phyloP scores from a whole-genome alignment of 2,888 invertebrate species.

The Mallateleia sp. region DNA sequence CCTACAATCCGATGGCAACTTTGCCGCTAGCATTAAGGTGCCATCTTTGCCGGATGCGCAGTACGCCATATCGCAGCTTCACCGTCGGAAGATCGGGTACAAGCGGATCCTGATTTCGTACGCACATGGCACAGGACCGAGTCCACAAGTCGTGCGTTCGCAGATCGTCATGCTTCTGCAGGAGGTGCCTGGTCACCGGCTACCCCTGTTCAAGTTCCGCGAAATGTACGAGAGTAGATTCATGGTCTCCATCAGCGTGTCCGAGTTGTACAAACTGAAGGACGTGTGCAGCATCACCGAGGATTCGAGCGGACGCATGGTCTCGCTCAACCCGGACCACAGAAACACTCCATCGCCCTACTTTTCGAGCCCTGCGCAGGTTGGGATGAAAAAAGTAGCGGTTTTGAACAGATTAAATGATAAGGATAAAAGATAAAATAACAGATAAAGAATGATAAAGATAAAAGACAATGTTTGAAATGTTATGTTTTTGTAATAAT shows the following conservation, averaged over 20 bases:
- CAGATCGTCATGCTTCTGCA: slow-evolving; percentile 94
- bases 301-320: slow-evolving; percentile 93
- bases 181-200: slow-evolving; percentile 93
- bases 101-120: slow-evolving; percentile 95
- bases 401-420: too few species aligned
- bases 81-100: slow-evolving; percentile 95
- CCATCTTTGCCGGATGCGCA: slow-evolving; percentile 93
- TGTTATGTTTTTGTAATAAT: too few species aligned
- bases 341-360: slow-evolving; percentile 91
- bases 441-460: too few species aligned
- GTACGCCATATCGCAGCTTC: slow-evolving; percentile 95
- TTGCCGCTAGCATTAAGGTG: slow-evolving; percentile 93
- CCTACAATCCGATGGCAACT: slow-evolving; percentile 92
- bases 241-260: slow-evolving; percentile 93
- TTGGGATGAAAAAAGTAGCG: slow-evolving; percentile 71
- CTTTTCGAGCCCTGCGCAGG: slow-evolving; percentile 86
- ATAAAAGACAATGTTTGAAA: too few species aligned
- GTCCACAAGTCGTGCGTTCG: slow-evolving; percentile 92
- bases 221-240: slow-evolving; percentile 96
- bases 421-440: too few species aligned
- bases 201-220: slow-evolving; percentile 95
- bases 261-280: slow-evolving; percentile 93
- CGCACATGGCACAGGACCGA: slow-evolving; percentile 92
- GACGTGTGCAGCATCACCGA: slow-evolving; percentile 95
- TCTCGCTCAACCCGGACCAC: slow-evolving; percentile 92